Base-by-base conservation (phyloP, 2,797 vertebrate genomes). In the Platyrinchus mystaceus region DNA sequence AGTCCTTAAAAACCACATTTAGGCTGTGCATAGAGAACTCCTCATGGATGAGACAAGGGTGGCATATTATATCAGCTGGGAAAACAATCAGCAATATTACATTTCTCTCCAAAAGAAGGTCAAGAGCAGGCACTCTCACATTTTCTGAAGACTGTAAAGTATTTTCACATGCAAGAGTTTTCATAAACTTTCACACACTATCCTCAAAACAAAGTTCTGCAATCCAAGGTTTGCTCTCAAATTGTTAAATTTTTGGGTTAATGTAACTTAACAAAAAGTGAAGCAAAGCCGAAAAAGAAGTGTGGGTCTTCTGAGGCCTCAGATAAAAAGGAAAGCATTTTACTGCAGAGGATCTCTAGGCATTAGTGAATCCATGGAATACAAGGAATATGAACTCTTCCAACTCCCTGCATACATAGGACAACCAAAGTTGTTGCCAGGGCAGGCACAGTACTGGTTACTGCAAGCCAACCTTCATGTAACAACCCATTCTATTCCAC, bases 121-220 rank as follows among this genome's bases (percentile, higher is more conserved):
- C 16, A 47, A 68, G 20, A 44, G 44, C 15, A 37, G 10, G 21
- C 19, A 47, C 69, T 74, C 67, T 71, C 28, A 16, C 1, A 6
- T n/a, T 80, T 90, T 71, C 20, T 32, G 63, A 70, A 36, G 27
- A 36, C 26, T 27, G 7, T 7, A 32, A 76, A 70, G 28, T 34
- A 43, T 63, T 91, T 34, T 36, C 46, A 28, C 28, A 27, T 4
- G 20, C 10, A 47, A 16, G 5, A 43, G 22, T 27, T 89, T 20
- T n/a, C 37, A 34, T 12, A 41, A 2, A 6, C 6, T 70, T 74
- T 24, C 27, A 41, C 0, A 0, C 2, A 18, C 0, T 9, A 3
- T 4, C 24, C 76, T 69, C 2, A 12, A 79, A 75, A 55, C 14
- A 30, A 37, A 82, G 58, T 14, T 24, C 52, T 76, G 14, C 8